A percentile compares a stretch with the other conserved stretches of the same genome.
phyloP scores from a whole-genome alignment of 2,113 vertebrate genomes.

The Micromys minutus region DNA sequence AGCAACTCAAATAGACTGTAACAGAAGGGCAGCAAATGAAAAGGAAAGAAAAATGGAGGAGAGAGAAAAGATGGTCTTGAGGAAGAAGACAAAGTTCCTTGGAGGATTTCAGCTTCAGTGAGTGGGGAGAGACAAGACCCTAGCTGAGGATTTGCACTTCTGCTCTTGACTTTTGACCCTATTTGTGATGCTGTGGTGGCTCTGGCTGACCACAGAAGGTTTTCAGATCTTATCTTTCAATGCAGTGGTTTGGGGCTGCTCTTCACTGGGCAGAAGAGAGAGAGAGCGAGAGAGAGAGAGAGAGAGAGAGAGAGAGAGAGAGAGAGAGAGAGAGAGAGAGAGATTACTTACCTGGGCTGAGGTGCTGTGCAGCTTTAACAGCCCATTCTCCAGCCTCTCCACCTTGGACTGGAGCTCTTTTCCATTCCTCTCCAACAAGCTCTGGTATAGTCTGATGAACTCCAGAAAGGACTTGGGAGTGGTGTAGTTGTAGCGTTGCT shows the following conservation, averaged over 20 bases:
- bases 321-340: neutral
- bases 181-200: neutral
- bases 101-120: neutral
- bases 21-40: neutral
- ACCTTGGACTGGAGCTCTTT: constrained; percentile 90
- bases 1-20: neutral
- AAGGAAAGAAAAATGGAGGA: neutral
- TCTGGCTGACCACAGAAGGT: neutral
- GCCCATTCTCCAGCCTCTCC: constrained; percentile 93
- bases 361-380: constrained; percentile 94
- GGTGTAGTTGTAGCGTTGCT: constrained; percentile 95
- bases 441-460: constrained; percentile 95
- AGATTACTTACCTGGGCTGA: constrained; percentile 89
- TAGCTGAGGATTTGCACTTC: neutral
- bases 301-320: neutral
- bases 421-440: constrained; percentile 87
- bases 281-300: neutral
- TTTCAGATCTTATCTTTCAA: neutral
- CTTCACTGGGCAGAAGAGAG: neutral
- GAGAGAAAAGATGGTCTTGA: neutral
- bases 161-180: neutral
- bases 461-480: constrained; percentile 98
- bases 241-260: neutral
- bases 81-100: neutral
- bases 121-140: neutral